Base-by-base conservation (phyloP, 2,113 vertebrate genomes). In the Leptobrachium ailaonicum region DNA sequence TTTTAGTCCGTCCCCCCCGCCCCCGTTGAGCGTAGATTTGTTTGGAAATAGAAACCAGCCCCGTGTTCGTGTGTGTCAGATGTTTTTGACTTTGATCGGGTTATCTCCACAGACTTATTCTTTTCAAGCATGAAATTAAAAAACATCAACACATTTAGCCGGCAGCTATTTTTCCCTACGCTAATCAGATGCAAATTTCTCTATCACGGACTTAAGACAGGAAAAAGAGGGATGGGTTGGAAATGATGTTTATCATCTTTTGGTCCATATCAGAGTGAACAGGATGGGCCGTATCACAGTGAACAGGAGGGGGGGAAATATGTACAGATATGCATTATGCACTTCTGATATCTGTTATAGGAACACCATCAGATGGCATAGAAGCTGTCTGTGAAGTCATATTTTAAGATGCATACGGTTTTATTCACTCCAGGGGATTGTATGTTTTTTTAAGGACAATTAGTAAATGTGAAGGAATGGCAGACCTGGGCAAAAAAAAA, bases 121-220 rank as follows among this genome's bases (percentile, higher is more conserved):
- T 62, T 69, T 54, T 81, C 79, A 81, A 50, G 79, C 79, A 66
- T 81, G 72, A 81, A 81, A 81, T 81, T 74, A 75, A 63, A 75
- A 56, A 14, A 75, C 73, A 71, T 70, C 78, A 80, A 80, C 64
- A 45, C 66, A 58, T 80, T 66, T 81, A n/a, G 71, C 79, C 79
- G 69, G 79, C 20, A 81, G 79, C 79, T 81, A 62, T 81, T 81
- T 75, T 75, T 74, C 20, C 66, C 45, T 67, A 74, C 74, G 75
- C 66, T 45, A 53, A 81, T 81, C 79, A 66, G 64, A 81, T 75
- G 79, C 79, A 75, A 81, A 80, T 75, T 74, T 69, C 43, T 60
- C 41, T 20, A 45, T 60, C 71, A 68, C 71, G 41, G 40, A 45
- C 11, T 54, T 69, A 66, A 66, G 53, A 74, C 42, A 20, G 12